A percentile compares a stretch with the other conserved stretches of the same genome.
Evolutionary conservation across 1,140 invertebrate species (phyloP).

Genomic region (Ylistrum balloti): DNA sequence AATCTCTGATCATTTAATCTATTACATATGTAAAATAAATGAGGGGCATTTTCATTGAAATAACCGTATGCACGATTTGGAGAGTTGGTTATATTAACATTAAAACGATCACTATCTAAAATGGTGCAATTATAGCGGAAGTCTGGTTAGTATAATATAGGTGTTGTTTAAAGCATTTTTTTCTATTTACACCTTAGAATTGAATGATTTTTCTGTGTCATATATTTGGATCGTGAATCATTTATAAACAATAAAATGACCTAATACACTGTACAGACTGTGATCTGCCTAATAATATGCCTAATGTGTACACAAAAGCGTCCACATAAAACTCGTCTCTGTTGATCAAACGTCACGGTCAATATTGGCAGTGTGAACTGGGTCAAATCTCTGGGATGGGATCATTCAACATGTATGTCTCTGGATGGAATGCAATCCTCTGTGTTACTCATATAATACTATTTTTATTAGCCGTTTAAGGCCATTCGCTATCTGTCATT

Average conservation of each 20-base stretch:
- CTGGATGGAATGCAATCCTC: background rate
- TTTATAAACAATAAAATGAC: background rate
- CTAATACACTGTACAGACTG: background rate
- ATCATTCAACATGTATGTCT: background rate
- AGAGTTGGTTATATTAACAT: too few species aligned
- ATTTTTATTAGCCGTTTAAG: constrained; percentile 39
- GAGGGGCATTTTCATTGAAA: too few species aligned
- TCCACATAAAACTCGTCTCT: background rate
- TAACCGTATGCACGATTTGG: too few species aligned
- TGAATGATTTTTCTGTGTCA: too few species aligned
- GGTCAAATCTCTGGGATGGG: constrained; percentile 8
- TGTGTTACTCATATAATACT: background rate
- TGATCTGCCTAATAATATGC: background rate
- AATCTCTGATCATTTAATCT: too few species aligned
- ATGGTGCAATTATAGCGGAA: too few species aligned
- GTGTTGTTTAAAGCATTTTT: too few species aligned
- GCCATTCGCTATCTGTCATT: constrained; percentile 3
- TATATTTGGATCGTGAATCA: background rate
- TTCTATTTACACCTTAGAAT: too few species aligned
- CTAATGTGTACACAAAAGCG: background rate
- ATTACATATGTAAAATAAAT: too few species aligned
- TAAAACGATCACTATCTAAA: too few species aligned
- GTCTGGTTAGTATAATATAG: too few species aligned
- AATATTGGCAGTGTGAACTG: constrained; percentile 7
- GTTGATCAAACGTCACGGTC: constrained; percentile 37